These are phyloP conservation scores for Myotis lucifugus DNA, from an alignment of 2,113 vertebrate genomes.

Conservation along the genomic window DNA sequence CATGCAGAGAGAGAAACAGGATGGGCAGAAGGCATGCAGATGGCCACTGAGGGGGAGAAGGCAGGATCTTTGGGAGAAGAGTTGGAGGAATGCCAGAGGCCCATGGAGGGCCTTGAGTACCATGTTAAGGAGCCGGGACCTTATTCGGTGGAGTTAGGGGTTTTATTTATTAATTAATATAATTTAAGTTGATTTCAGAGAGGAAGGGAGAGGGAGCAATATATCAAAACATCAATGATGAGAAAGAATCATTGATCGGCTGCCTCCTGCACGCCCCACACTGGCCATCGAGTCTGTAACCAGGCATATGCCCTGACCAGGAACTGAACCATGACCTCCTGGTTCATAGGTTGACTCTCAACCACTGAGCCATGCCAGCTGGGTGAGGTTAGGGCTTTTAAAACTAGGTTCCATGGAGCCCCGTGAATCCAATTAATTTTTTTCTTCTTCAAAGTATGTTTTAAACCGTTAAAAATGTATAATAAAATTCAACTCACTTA, in stretches of 20 bases:
- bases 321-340: no score
- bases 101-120: neutral
- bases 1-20: neutral
- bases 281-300: no score
- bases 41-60: neutral
- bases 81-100: neutral
- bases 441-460: neutral
- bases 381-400: neutral
- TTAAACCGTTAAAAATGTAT: slow-evolving; percentile 29
- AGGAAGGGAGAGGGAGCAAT: no score
- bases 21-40: neutral
- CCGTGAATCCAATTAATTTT: slow-evolving; percentile 1
- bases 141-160: neutral
- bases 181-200: no score
- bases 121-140: neutral
- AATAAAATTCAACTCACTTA: neutral
- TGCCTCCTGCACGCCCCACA: no score
- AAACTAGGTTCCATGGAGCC: neutral
- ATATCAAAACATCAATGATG: no score
- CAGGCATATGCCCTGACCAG: no score
- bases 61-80: neutral
- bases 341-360: no score
- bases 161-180: neutral
- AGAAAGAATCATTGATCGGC: no score
- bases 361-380: no score